phyloP scores from a whole-genome alignment of 2,888 invertebrate species.

The Sarcophaga caerulescens region DNA sequence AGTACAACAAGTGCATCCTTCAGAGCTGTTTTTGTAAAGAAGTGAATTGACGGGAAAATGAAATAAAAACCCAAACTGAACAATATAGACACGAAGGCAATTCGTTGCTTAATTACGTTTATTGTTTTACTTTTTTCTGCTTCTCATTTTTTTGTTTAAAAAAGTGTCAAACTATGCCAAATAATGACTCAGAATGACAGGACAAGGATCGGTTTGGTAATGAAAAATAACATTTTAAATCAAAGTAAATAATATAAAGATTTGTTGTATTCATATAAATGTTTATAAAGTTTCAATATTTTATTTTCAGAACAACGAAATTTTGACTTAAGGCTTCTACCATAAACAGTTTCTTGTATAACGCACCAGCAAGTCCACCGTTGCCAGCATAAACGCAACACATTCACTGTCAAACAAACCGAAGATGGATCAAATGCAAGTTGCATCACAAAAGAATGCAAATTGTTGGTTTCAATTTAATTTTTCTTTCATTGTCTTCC shows the following conservation, averaged over 20 bases:
- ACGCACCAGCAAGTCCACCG: too few species aligned
- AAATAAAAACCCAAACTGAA: neutral
- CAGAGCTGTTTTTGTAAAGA: neutral
- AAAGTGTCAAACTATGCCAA: neutral
- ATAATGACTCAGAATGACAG: neutral
- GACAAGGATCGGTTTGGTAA: too few species aligned
- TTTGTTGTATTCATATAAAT: too few species aligned
- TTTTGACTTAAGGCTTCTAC: too few species aligned
- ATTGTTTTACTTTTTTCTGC: constrained; percentile 25
- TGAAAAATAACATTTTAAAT: too few species aligned
- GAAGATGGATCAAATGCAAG: too few species aligned
- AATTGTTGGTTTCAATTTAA: constrained; percentile 59
- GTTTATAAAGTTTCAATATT: too few species aligned
- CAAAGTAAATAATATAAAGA: too few species aligned
- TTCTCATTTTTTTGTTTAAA: neutral
- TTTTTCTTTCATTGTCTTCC: constrained; percentile 49
- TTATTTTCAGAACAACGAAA: too few species aligned
- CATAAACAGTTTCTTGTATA: too few species aligned
- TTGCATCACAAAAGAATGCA: constrained; percentile 38
- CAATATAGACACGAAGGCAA: neutral
- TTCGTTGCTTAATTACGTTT: constrained; percentile 39
- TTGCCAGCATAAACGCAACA: too few species aligned
- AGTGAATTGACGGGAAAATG: neutral
- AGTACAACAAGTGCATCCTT: neutral
- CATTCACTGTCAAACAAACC: too few species aligned